Evolutionary conservation across 1,140 invertebrate genomes (phyloP), one percentile per base, ranked within the genome.

Genomic region (Lerema accius): DNA sequence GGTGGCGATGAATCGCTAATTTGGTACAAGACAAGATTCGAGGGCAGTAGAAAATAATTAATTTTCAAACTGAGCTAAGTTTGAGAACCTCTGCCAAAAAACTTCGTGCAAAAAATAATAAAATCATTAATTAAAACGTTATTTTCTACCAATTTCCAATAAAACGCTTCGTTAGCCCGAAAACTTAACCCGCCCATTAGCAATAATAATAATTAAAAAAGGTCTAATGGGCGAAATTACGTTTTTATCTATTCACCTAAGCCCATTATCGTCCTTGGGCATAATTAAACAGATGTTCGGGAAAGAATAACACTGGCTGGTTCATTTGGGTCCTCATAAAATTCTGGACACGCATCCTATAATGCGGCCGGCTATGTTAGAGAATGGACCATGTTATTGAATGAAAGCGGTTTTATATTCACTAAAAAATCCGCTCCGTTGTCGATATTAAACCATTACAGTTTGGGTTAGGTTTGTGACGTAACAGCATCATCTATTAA

Each of bases 221-320:
- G 49, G 35, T 39, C 16, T 0, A 51, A 58, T 32, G 42, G 6
- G 17, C 26, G 15, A 43, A 46, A 58, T 58, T 45, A 46, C 53
- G 42, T 50, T 35, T 28, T 58, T 46, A 58, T 43, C 42, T 46
- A 48, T 59, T 19, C 55, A 45, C 55, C 28, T 37, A 46, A 50
- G 46, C 45, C 28, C 43, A 46, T 59, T 59, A 59, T 43, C 28
- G 26, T 58, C 26, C 28, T 58, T 35, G 53, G 26, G 53, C 40
- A 71, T 78, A 76, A 78, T 78, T 78, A 78, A 78, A 70, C 73
- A 76, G 76, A 73, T 78, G 72, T 71, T 67, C 64, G 48, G 63
- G 58, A 65, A 67, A 69, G 55, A 58, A 71, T 73, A 69, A 72
- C 70, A 63, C 42, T 63, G 53, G 51, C 55, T 37, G 62, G 42